These are phyloP conservation scores for Timema podura DNA, from an alignment of 2,888 invertebrate genomes.

Conservation along the genomic window DNA sequence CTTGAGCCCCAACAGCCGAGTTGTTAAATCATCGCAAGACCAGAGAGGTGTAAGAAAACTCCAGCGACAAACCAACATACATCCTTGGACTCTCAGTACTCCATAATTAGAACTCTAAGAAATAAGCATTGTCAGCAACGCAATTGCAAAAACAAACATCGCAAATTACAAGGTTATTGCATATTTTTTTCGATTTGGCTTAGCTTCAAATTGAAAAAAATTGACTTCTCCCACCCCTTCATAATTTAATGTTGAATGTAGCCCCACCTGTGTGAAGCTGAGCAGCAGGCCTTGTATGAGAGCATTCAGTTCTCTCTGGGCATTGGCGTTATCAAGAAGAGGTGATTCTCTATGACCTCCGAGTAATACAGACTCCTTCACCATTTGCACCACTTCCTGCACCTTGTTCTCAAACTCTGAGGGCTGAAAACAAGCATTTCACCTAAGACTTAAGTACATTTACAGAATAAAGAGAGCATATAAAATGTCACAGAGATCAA, in stretches of 20 bases:
- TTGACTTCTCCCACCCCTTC: not conserved
- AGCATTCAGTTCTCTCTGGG: constrained; percentile 48
- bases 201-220: no score
- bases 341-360: constrained; percentile 61
- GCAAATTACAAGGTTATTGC: not conserved
- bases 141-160: not conserved
- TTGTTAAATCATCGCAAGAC: no score
- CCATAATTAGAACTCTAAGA: no score
- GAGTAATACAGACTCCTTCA: constrained; percentile 59
- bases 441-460: not conserved
- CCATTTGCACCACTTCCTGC: constrained; percentile 61
- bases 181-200: no score
- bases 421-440: constrained; percentile 50
- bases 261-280: constrained; percentile 40
- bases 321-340: constrained; percentile 52
- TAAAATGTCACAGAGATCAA: no score
- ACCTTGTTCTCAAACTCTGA: constrained; percentile 68
- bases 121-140: no score
- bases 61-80: no score
- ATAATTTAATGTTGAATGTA: not conserved
- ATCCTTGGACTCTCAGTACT: no score
- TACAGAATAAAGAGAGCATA: no score
- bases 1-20: no score
- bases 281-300: constrained; percentile 57
- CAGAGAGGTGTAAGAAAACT: no score